These are phyloP conservation scores for Parazoanthus swiftii DNA, from an alignment of 92 coral and sea anemone species.

Conservation along the genomic window DNA sequence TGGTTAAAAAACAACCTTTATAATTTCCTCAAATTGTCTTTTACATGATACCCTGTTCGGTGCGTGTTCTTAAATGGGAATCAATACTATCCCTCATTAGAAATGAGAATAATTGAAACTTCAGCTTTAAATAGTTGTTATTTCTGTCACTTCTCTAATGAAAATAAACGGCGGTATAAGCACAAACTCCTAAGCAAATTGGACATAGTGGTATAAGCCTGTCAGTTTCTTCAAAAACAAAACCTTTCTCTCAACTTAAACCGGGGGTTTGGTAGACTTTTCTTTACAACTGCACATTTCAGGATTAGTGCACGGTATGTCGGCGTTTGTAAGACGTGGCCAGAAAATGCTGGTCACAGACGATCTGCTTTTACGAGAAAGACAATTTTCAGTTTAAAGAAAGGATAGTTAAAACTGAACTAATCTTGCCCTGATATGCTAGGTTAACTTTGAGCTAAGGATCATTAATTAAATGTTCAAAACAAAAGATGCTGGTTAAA, in stretches of 20 bases:
- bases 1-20: not conserved
- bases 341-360: not conserved
- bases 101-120: too few species aligned
- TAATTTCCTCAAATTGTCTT: not conserved
- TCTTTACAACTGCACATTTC: too few species aligned
- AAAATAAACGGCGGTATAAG: not conserved
- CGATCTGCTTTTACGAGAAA: not conserved
- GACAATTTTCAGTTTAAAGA: not conserved
- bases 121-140: not conserved
- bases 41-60: not conserved
- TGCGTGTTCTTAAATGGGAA: not conserved
- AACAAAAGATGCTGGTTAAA: not conserved
- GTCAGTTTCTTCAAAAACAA: not conserved
- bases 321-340: not conserved
- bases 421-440: not conserved
- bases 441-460: not conserved
- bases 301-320: too few species aligned
- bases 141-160: not conserved
- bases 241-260: not conserved
- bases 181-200: not conserved
- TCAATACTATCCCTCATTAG: not conserved
- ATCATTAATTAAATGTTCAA: not conserved
- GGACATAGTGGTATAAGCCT: not conserved
- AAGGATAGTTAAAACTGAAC: not conserved
- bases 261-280: not conserved